A percentile compares a stretch with the other conserved stretches of the same genome.
These are phyloP conservation scores for Leptinotarsa haldemani DNA, from an alignment of 2,888 invertebrate genomes.

Conservation along the genomic window DNA sequence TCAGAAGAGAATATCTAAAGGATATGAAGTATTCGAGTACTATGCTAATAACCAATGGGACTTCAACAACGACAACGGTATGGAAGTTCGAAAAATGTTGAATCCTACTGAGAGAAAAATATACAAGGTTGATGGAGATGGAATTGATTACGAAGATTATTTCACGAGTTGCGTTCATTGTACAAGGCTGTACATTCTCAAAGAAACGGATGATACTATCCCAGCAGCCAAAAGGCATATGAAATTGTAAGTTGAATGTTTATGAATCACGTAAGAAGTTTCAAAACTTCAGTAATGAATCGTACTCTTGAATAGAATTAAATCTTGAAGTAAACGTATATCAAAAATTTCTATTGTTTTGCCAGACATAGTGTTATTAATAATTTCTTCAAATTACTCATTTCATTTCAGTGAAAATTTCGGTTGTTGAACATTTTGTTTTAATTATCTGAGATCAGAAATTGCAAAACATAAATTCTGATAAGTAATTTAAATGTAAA, in stretches of 20 bases:
- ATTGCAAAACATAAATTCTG: no score
- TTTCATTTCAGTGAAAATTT: no score
- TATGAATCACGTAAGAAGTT: not conserved
- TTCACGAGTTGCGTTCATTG: constrained; percentile 86
- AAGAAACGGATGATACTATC: constrained; percentile 83
- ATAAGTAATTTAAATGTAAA: not conserved
- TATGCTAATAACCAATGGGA: constrained; percentile 95
- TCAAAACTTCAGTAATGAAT: no score
- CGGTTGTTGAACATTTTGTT: no score
- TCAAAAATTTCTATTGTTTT: no score
- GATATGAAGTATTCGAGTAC: constrained; percentile 90
- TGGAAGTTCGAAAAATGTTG: constrained; percentile 70
- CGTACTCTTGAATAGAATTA: no score
- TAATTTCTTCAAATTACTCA: no score
- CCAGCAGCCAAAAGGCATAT: constrained; percentile 84
- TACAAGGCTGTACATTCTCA: constrained; percentile 83
- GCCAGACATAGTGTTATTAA: no score
- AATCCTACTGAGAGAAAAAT: constrained; percentile 75
- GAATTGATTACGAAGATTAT: constrained; percentile 82
- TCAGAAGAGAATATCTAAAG: constrained; percentile 85
- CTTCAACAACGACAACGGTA: constrained; percentile 78
- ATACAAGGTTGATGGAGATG: constrained; percentile 78
- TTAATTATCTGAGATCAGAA: no score
- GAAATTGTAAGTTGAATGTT: constrained; percentile 74
- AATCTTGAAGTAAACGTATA: no score